phyloP scores from a whole-genome alignment of 1,140 invertebrate species.

The Scaptomyza graminum region DNA sequence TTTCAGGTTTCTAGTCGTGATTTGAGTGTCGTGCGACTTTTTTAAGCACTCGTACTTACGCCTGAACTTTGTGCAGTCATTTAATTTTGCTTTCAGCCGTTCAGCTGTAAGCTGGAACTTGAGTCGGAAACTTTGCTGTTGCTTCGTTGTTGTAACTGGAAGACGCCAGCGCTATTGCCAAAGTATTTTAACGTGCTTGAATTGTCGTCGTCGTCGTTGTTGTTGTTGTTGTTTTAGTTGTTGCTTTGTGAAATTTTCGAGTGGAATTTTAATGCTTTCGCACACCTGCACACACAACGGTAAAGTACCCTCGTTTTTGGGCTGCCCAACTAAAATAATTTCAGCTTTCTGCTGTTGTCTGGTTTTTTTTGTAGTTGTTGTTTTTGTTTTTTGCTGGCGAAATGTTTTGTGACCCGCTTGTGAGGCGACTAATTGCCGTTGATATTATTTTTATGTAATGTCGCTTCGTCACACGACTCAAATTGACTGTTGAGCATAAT shows the following conservation, averaged over 20 bases:
- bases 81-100: conserved; percentile 70
- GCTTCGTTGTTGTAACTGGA: conserved; percentile 14
- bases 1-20: conserved; percentile 68
- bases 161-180: conserved; percentile 39
- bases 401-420: conserved; percentile 46
- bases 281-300: conserved; percentile 78
- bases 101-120: conserved; percentile 46
- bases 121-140: conserved; percentile 16
- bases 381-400: conserved; percentile 42
- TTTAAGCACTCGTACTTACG: conserved; percentile 61
- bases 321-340: conserved; percentile 60
- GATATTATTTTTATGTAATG: conserved; percentile 51
- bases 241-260: conserved; percentile 57
- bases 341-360: conserved; percentile 23
- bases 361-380: conserved; percentile 15
- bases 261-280: conserved; percentile 81
- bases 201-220: conserved; percentile 53
- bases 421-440: conserved; percentile 41
- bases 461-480: conserved; percentile 7
- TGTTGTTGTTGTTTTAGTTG: conserved; percentile 30
- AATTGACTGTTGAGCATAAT: conserved; percentile 18
- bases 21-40: conserved; percentile 80
- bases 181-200: conserved; percentile 65
- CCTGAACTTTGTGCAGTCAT: conserved; percentile 76
- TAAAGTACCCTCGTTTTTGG: conserved; percentile 76